These are phyloP conservation scores for Drosophila obscura DNA, from an alignment of 1,140 invertebrate genomes.

Conservation along the genomic window DNA sequence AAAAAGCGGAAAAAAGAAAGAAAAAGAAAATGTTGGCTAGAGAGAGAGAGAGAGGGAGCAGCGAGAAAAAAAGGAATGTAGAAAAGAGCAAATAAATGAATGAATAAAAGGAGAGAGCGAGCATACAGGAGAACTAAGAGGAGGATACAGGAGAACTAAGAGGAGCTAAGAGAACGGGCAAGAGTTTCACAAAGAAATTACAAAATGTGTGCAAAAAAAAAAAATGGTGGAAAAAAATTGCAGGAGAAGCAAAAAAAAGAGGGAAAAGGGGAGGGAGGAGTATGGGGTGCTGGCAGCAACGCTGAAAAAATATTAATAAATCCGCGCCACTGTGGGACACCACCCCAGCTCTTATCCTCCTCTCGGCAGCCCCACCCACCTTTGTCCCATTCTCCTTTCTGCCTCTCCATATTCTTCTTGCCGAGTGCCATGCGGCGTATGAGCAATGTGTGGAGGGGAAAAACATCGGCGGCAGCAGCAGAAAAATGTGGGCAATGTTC, in stretches of 20 bases:
- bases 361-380: background rate
- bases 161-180: conserved; percentile 15
- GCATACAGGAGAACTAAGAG: background rate
- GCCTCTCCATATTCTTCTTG: conserved; percentile 5
- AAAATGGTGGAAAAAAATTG: conserved; percentile 17
- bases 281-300: conserved; percentile 23
- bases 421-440: conserved; percentile 55
- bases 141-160: conserved; percentile 2
- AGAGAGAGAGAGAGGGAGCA: conserved; percentile 9
- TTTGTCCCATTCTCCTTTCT: background rate
- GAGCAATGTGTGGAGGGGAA: conserved; percentile 50
- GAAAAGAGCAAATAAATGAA: conserved; percentile 80
- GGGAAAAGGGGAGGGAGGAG: background rate
- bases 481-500: conserved; percentile 3
- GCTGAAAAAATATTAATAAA: conserved; percentile 76
- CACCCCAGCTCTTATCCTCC: too few relatives aligned
- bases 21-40: conserved; percentile 59
- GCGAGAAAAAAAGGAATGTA: conserved; percentile 38
- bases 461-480: background rate
- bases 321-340: conserved; percentile 48
- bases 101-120: conserved; percentile 79
- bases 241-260: conserved; percentile 1
- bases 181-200: conserved; percentile 72
- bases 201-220: conserved; percentile 65
- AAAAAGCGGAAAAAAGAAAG: conserved; percentile 16